Evolutionary conservation across 1,140 invertebrate genomes (phyloP), one percentile per base, ranked within the genome.

Genomic region (Drosophila seguyi): DNA sequence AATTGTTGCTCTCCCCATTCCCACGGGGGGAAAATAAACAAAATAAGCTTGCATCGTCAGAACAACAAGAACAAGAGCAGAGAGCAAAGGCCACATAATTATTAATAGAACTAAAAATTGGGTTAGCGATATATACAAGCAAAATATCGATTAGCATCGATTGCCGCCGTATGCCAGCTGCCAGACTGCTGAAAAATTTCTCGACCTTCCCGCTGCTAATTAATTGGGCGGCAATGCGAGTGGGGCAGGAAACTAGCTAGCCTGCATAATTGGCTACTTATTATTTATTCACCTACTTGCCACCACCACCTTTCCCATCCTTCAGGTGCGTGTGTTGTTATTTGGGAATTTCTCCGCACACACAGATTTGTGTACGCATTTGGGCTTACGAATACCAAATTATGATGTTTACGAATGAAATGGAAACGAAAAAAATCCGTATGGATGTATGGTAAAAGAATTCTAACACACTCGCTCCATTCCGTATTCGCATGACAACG

Each of bases 391-490:
- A 90, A 85, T 90, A 90, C 85, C 74, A 90, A 90, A 90, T 90
- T 90, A 90, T 90, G 85, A 90, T 90, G 85, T 90, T 90, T 90
- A 90, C 85, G 85, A 90, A 90, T 90, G 85, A 90, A 90, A 90
- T 90, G 85, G 85, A 90, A 90, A 90, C 85, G 85, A 79, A 90
- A 79, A 90, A 85, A 85, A 75, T 66, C 71, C 65, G 69, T 90
- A 81, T 86, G 78, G 80, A 86, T 85, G 81, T 85, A 85, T 85
- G 73, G 77, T 85, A 87, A 84, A 87, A 88, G 85, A 87, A 87
- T 87, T 87, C 84, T 87, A 87, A 87, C 73, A 86, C 82, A 87
- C 75, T 87, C 83, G 84, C 80, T 76, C 41, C 55, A 74, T 53
- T 73, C 34, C 85, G 74, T 71, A 84, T 83, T 90, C 85, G 76